Evolutionary conservation across 1,140 invertebrate genomes (phyloP).

Genomic region (Kradibia gibbosae): DNA sequence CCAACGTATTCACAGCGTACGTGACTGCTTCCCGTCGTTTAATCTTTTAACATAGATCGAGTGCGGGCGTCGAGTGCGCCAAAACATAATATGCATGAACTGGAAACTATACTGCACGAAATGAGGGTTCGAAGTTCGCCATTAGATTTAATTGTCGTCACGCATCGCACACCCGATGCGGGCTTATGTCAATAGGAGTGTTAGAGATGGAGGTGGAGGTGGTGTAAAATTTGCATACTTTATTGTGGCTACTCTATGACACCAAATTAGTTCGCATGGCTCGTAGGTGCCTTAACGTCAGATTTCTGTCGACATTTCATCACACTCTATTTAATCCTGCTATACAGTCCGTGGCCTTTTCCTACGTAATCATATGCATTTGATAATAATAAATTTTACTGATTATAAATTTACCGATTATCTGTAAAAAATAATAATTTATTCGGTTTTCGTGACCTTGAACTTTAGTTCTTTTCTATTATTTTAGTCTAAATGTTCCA

Average conservation of each 20-base stretch:
- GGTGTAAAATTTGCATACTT: constrained; percentile 56
- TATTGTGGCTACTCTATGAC: constrained; percentile 49
- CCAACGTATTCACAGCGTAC: not conserved
- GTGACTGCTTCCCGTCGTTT: not conserved
- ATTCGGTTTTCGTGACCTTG: too few relatives aligned
- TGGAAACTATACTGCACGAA: constrained; percentile 34
- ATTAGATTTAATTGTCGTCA: constrained; percentile 27
- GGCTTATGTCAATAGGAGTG: constrained; percentile 9
- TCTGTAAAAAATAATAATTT: too few relatives aligned
- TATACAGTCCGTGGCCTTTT: not conserved
- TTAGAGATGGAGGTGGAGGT: not conserved
- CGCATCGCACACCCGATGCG: not conserved
- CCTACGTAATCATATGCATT: not conserved
- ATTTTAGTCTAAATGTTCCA: too few relatives aligned
- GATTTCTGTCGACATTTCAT: not conserved
- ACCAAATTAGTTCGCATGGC: constrained; percentile 47
- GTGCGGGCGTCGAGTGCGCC: not conserved
- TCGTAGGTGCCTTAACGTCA: constrained; percentile 40
- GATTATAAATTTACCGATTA: too few relatives aligned
- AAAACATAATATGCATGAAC: constrained; percentile 23
- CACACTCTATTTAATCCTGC: not conserved
- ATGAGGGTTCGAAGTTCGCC: constrained; percentile 42
- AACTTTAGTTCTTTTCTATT: too few relatives aligned
- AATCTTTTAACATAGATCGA: not conserved
- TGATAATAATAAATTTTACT: constrained; percentile 9